Conservation (phyloP, 2,888 invertebrate species). For the Helobdella robusta region DNA sequence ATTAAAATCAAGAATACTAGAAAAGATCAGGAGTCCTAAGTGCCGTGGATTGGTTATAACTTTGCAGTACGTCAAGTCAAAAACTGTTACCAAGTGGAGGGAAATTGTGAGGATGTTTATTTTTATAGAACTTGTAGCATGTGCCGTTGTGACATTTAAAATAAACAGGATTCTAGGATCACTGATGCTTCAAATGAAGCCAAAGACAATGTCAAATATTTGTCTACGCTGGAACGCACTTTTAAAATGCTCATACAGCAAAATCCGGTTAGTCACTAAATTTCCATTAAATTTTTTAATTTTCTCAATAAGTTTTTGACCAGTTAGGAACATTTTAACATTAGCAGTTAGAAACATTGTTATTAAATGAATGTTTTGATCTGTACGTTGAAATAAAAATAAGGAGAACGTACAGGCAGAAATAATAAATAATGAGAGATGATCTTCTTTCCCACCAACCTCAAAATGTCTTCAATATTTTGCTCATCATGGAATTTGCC, state of each 20-base stretch:
- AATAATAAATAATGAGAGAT: too few species aligned
- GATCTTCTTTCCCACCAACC: too few species aligned
- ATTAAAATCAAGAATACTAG: constrained; percentile 41
- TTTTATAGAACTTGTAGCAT: too few species aligned
- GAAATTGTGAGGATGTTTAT: constrained; percentile 40
- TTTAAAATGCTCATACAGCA: constrained; percentile 85
- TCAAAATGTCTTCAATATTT: too few species aligned
- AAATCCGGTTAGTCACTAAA: constrained; percentile 64
- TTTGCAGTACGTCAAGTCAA: constrained; percentile 48
- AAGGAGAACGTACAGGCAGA: too few species aligned
- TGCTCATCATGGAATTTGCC: too few species aligned
- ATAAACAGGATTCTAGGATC: constrained; percentile 65
- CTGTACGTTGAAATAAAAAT: too few species aligned
- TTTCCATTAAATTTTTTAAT: not conserved
- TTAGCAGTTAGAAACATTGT: too few species aligned
- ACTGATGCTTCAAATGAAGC: constrained; percentile 91
- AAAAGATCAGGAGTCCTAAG: constrained; percentile 48
- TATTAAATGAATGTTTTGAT: too few species aligned
- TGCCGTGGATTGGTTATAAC: constrained; percentile 48
- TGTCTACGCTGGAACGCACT: constrained; percentile 84
- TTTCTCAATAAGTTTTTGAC: too few species aligned
- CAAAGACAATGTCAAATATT: constrained; percentile 87
- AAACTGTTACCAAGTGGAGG: constrained; percentile 46
- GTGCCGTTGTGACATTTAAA: not conserved
- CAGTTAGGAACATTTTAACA: too few species aligned